Evolutionary conservation across 2,113 vertebrate species (phyloP).

Genomic region (Pygathrix nemaeus): DNA sequence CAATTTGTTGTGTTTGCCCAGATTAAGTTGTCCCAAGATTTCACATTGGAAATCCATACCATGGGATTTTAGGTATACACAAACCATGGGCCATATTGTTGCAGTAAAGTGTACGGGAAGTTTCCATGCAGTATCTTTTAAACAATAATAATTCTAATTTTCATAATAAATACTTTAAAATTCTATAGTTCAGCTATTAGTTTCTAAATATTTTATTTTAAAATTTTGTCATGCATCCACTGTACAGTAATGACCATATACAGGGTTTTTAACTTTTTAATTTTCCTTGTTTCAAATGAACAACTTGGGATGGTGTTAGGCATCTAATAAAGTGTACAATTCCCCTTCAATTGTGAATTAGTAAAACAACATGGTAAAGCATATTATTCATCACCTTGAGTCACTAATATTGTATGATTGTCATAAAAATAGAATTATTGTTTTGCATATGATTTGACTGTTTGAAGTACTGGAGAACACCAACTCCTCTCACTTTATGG

Average conservation of each 20-base stretch:
- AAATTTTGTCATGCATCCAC: not conserved
- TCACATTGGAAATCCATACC: not conserved
- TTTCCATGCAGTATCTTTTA: not conserved
- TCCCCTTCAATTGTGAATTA: not conserved
- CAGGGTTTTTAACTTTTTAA: not conserved
- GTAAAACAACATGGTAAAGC: not conserved
- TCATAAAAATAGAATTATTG: not conserved
- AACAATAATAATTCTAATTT: not conserved
- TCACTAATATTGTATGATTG: not conserved
- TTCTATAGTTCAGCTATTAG: not conserved
- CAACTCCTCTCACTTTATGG: not conserved
- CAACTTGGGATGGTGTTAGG: not conserved
- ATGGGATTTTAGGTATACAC: not conserved
- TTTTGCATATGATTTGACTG: not conserved
- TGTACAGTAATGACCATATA: not conserved
- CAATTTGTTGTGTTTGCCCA: not conserved
- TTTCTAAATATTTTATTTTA: not conserved
- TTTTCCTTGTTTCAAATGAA: constrained; percentile 1
- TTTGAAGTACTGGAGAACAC: not conserved
- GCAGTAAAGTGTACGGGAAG: not conserved
- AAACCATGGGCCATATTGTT: not conserved
- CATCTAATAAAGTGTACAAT: not conserved
- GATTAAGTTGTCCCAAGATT: not conserved
- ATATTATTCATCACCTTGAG: not conserved
- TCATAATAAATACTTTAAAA: not conserved